Conservation (phyloP, 2,888 invertebrate species). For the Leucozona laternaria region DNA sequence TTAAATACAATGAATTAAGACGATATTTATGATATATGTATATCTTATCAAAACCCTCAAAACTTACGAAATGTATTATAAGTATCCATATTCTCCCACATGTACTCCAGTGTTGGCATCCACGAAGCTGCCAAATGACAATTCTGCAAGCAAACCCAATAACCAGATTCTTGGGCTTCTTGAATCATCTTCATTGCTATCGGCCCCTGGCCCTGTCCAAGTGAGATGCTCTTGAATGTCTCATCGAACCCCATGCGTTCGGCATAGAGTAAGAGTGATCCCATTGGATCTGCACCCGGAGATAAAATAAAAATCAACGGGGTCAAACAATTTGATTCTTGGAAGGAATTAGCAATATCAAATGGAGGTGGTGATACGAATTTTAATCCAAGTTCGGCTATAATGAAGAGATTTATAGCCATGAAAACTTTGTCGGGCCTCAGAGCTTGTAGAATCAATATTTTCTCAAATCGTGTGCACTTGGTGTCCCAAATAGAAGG, state of each 20-base stretch:
- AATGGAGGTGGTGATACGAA: slow-evolving; percentile 95
- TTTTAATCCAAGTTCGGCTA: slow-evolving; percentile 88
- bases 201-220: slow-evolving; percentile 96
- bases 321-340: slow-evolving; percentile 90
- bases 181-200: slow-evolving; percentile 91
- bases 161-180: slow-evolving; percentile 90
- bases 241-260: slow-evolving; percentile 91
- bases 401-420: slow-evolving; percentile 91
- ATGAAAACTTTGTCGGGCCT: slow-evolving; percentile 93
- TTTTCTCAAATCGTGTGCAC: slow-evolving; percentile 89
- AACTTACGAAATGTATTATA: slow-evolving; percentile 84
- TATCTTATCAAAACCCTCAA: not conserved
- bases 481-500: slow-evolving; percentile 88
- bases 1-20: not conserved
- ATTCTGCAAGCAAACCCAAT: slow-evolving; percentile 93
- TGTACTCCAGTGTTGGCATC: slow-evolving; percentile 92
- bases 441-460: slow-evolving; percentile 91
- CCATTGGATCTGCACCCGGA: slow-evolving; percentile 93
- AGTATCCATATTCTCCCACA: slow-evolving; percentile 91
- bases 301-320: slow-evolving; percentile 95
- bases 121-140: slow-evolving; percentile 95
- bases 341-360: slow-evolving; percentile 91
- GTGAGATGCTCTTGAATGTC: slow-evolving; percentile 91
- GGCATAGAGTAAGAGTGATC: slow-evolving; percentile 86
- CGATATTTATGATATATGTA: too few relatives aligned